Percentiles rank a stretch among this genome's conserved stretches.
Evolutionary conservation across 64 coral and sea anemone species (phyloP).

Genomic region (Hydrozoanthus tunicans): DNA sequence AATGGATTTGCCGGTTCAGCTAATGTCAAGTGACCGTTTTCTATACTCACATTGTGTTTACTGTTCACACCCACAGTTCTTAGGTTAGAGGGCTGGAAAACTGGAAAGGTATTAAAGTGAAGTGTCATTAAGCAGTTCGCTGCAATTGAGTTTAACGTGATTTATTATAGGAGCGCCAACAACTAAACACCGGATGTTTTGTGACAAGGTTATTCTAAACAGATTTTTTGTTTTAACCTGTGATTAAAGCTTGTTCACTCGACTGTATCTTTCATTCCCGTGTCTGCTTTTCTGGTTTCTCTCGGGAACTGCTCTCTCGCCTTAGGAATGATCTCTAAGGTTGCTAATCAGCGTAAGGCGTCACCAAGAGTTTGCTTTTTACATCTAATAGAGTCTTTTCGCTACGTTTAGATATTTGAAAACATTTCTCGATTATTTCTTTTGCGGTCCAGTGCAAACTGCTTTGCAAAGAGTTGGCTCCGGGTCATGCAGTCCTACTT

Average conservation of each 20-base stretch:
- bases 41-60: background rate
- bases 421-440: slow-evolving; percentile 25
- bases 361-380: background rate
- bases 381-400: background rate
- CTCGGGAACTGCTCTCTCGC: slow-evolving; percentile 8
- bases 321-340: background rate
- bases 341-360: background rate
- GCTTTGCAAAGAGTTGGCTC: slow-evolving; percentile 28
- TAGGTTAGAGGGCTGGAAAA: background rate
- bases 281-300: slow-evolving; percentile 43
- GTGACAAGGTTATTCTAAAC: slow-evolving; percentile 46
- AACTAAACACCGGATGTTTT: slow-evolving; percentile 43
- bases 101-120: background rate
- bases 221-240: slow-evolving; percentile 48
- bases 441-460: slow-evolving; percentile 49
- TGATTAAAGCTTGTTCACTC: slow-evolving; percentile 7
- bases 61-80: background rate
- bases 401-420: background rate
- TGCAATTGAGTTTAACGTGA: background rate
- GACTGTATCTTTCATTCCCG: slow-evolving; percentile 36
- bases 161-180: background rate
- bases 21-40: background rate
- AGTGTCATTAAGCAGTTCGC: background rate
- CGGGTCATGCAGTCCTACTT: slow-evolving; percentile 35
- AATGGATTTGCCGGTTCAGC: slow-evolving; percentile 2